phyloP scores from a whole-genome alignment of 2,113 vertebrate genomes.

The Elaphurus davidianus region DNA sequence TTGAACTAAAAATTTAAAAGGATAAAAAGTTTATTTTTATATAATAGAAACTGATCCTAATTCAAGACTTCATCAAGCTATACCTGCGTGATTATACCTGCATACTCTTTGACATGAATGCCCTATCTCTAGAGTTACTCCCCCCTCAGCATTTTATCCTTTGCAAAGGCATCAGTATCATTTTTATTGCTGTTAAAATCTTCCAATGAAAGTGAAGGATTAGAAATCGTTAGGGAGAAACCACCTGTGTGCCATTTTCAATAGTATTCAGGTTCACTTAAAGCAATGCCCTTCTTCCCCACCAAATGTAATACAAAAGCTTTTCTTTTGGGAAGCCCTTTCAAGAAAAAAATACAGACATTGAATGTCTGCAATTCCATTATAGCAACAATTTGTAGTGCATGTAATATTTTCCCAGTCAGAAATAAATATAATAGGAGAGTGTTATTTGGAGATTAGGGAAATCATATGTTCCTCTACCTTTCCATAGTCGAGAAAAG shows the following conservation, averaged over 20 bases:
- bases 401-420: neutral
- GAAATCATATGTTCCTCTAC: neutral
- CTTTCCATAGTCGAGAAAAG: constrained; percentile 3
- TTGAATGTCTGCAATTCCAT: neutral
- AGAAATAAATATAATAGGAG: neutral
- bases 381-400: neutral
- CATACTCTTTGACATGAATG: neutral
- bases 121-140: neutral
- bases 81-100: neutral
- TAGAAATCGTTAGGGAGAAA: neutral
- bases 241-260: neutral
- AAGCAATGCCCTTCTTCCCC: neutral
- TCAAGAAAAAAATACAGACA: neutral
- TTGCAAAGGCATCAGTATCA: neutral
- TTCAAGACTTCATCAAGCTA: neutral
- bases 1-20: constrained; percentile 18
- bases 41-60: neutral
- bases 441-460: neutral
- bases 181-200: neutral
- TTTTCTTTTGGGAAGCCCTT: neutral
- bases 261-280: neutral
- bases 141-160: neutral
- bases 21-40: constrained; percentile 38
- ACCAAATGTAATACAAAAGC: neutral
- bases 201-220: neutral